Conservation (phyloP, 2,113 vertebrate species). For the Fulica atra region DNA sequence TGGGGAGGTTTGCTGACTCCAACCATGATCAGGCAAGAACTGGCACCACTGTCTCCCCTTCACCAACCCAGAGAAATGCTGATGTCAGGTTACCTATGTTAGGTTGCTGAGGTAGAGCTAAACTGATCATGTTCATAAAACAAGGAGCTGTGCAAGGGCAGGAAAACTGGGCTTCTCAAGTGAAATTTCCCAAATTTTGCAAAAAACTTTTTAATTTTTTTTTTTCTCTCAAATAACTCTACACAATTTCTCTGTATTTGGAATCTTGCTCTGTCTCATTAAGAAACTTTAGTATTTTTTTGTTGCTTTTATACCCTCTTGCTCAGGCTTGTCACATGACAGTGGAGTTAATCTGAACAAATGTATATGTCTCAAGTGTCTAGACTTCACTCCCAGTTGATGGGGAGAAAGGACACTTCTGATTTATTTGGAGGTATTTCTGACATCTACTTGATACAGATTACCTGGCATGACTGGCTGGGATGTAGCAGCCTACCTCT, state of each 20-base stretch:
- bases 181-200: neutral
- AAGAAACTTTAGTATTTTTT: neutral
- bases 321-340: neutral
- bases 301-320: neutral
- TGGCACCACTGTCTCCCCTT: fast-evolving
- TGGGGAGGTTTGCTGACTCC: neutral
- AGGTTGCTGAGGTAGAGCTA: neutral
- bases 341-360: neutral
- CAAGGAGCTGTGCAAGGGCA: neutral
- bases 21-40: neutral
- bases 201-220: neutral
- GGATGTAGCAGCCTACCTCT: neutral
- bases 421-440: neutral
- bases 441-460: neutral
- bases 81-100: neutral
- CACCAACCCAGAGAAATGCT: neutral
- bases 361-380: neutral
- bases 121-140: neutral
- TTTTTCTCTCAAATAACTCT: neutral
- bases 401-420: neutral
- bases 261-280: neutral
- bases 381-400: neutral
- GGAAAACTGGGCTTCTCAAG: neutral
- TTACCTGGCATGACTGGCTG: neutral
- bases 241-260: neutral